These are phyloP conservation scores for Meloidogyne hapla DNA, from an alignment of 1,140 invertebrate species.

Conservation along the genomic window DNA sequence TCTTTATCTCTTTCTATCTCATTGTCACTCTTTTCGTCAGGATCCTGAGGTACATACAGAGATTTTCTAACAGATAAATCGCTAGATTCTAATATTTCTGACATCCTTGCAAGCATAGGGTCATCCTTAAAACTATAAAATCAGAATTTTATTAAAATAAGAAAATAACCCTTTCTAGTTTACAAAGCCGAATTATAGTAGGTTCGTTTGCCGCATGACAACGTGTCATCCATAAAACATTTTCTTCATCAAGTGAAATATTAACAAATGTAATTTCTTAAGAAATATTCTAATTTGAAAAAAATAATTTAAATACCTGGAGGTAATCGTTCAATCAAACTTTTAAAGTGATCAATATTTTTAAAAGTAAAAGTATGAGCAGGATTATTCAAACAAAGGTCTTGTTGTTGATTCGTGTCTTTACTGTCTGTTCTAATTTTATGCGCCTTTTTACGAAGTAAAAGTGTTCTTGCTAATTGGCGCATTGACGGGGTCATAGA, in stretches of 20 bases:
- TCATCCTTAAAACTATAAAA: constrained; percentile 11
- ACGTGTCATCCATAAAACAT: constrained; percentile 25
- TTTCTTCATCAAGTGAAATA: constrained; percentile 26
- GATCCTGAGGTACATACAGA: not conserved
- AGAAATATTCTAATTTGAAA: not conserved
- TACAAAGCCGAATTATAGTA: constrained; percentile 21
- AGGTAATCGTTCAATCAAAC: not conserved
- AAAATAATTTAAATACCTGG: not conserved
- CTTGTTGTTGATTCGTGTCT: not conserved
- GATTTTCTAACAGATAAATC: constrained; percentile 22
- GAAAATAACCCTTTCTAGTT: constrained; percentile 16
- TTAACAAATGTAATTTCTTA: constrained; percentile 32
- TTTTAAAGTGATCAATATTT: not conserved
- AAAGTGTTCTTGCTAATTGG: constrained; percentile 25
- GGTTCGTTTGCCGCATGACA: constrained; percentile 34
- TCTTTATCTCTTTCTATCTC: constrained; percentile 3
- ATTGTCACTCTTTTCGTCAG: not conserved
- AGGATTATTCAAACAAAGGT: not conserved
- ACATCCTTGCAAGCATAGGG: constrained; percentile 28
- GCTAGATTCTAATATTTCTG: constrained; percentile 29
- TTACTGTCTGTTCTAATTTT: not conserved
- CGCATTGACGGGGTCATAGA: constrained; percentile 13
- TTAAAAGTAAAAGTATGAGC: not conserved
- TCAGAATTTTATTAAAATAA: not conserved
- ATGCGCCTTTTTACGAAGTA: not conserved